These are phyloP conservation scores for Reinhardtius hippoglossoides DNA, from an alignment of 2,113 vertebrate genomes.

Conservation along the genomic window DNA sequence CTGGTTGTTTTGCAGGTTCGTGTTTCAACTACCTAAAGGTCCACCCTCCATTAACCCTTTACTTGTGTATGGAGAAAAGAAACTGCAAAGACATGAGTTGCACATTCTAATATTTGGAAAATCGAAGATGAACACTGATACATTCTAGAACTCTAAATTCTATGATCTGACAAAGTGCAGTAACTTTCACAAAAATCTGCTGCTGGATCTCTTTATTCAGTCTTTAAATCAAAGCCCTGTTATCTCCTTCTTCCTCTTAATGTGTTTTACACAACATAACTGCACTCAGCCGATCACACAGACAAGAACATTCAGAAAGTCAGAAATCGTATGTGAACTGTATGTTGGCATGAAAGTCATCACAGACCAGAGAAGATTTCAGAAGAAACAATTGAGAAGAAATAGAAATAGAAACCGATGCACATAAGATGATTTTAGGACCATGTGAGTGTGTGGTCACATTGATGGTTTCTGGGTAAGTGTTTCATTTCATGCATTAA, in stretches of 20 bases:
- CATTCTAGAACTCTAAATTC: neutral
- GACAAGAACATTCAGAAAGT: no score
- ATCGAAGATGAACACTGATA: neutral
- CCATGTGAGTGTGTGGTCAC: slow-evolving; percentile 3
- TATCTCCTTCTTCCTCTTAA: no score
- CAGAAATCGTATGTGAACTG: neutral
- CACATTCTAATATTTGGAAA: no score
- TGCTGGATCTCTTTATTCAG: no score
- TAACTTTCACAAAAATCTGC: no score
- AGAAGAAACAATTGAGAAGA: neutral
- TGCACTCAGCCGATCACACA: no score
- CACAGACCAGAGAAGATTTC: neutral
- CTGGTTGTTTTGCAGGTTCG: no score
- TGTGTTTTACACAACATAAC: no score
- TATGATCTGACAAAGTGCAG: no score
- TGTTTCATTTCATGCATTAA: slow-evolving; percentile 46
- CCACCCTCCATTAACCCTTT: neutral
- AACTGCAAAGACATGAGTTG: no score
- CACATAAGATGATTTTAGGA: neutral
- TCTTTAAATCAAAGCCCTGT: no score
- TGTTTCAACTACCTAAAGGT: neutral
- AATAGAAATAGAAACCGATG: neutral
- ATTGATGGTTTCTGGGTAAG: slow-evolving; percentile 4
- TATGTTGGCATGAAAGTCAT: neutral
- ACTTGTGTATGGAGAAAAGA: neutral